Percentiles rank a stretch among this genome's conserved stretches.
phyloP scores from a whole-genome alignment of 2,888 invertebrate genomes.

The Lepidochrysops patricia region DNA sequence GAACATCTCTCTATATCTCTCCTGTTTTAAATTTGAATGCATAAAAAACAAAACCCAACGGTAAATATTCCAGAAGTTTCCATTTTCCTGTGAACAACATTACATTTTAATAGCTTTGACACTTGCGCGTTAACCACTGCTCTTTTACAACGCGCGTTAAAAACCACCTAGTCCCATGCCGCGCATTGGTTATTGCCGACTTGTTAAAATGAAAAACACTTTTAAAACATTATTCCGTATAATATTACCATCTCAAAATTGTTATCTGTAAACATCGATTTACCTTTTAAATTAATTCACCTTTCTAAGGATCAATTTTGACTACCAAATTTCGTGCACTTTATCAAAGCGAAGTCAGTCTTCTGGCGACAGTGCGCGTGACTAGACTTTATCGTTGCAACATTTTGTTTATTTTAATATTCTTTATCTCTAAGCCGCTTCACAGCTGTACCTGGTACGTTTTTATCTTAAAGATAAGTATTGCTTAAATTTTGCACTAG shows the following conservation, averaged over 20 bases:
- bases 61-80: constrained; percentile 9
- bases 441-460: neutral
- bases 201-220: neutral
- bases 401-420: neutral
- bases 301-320: neutral
- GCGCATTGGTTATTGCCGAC: neutral
- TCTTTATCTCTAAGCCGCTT: neutral
- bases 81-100: neutral
- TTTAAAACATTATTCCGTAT: neutral
- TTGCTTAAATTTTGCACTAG: neutral
- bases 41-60: neutral
- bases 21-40: neutral
- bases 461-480: neutral
- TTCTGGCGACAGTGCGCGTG: neutral
- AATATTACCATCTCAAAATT: neutral
- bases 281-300: neutral
- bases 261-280: neutral
- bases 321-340: neutral
- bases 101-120: neutral
- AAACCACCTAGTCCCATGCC: neutral
- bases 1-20: too few species aligned
- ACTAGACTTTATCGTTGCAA: neutral
- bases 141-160: neutral
- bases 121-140: neutral
- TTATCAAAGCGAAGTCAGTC: neutral